Evolutionary conservation across 2,888 invertebrate genomes (phyloP).

Genomic region (Epirrhoe alternata): DNA sequence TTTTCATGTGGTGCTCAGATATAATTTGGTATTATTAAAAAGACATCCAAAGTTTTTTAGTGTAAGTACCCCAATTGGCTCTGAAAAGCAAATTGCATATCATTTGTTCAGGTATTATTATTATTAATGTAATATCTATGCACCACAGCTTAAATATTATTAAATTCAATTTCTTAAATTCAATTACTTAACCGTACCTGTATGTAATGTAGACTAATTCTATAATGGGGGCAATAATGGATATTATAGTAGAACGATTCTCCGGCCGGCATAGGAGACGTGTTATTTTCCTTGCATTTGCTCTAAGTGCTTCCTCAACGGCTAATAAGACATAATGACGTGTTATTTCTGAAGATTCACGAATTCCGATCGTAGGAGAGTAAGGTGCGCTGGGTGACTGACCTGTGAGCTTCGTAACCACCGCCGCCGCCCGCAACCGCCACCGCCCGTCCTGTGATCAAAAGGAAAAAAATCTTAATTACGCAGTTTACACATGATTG

Average conservation of each 20-base stretch:
- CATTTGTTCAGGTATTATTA: constrained; percentile 18
- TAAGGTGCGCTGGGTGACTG: constrained; percentile 75
- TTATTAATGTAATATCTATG: constrained; percentile 1
- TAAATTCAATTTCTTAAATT: constrained; percentile 31
- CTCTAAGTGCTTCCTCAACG: constrained; percentile 79
- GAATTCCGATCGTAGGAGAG: constrained; percentile 74
- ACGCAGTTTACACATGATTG: constrained; percentile 64
- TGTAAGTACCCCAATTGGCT: background rate
- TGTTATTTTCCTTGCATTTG: constrained; percentile 78
- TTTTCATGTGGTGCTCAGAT: constrained; percentile 41
- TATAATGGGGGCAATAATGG: constrained; percentile 71
- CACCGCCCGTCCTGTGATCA: constrained; percentile 72
- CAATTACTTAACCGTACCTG: constrained; percentile 33
- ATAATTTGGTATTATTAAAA: constrained; percentile 42
- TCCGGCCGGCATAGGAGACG: constrained; percentile 58
- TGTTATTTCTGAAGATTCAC: constrained; percentile 82
- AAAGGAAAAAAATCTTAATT: constrained; percentile 72
- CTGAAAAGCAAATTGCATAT: constrained; percentile 25
- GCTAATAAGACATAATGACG: constrained; percentile 81
- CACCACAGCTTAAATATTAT: constrained; percentile 13
- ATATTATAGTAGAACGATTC: constrained; percentile 65
- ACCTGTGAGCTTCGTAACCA: constrained; percentile 67
- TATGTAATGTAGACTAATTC: constrained; percentile 62
- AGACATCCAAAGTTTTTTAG: constrained; percentile 31
- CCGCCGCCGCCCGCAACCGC: constrained; percentile 69